A percentile compares a stretch with the other conserved stretches of the same genome.
These are phyloP conservation scores for Carposina sasakii DNA, from an alignment of 1,140 invertebrate genomes.

Conservation along the genomic window DNA sequence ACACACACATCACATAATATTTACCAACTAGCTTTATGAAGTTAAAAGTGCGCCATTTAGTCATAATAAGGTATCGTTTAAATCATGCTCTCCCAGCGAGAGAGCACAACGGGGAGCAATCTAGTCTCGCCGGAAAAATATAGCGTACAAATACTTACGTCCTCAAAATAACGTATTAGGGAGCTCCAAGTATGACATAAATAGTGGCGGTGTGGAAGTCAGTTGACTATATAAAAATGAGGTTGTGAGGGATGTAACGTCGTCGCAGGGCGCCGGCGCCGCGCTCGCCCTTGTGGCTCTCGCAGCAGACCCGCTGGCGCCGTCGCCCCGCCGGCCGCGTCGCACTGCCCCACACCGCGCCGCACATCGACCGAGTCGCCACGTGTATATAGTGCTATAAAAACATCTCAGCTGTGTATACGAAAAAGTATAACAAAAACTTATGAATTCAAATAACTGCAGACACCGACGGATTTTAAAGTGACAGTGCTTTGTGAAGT, in stretches of 20 bases:
- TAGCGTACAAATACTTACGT: slow-evolving; percentile 51
- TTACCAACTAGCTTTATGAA: slow-evolving; percentile 16
- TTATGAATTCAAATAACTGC: too few relatives aligned
- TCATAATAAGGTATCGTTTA: slow-evolving; percentile 32
- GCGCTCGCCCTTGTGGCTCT: slow-evolving; percentile 20
- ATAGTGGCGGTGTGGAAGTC: slow-evolving; percentile 66
- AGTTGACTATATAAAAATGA: slow-evolving; percentile 71
- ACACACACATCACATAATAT: too few relatives aligned
- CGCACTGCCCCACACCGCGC: slow-evolving; percentile 15
- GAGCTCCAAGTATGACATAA: slow-evolving; percentile 64
- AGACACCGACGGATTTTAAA: slow-evolving; percentile 31
- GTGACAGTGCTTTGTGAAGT: slow-evolving; percentile 45
- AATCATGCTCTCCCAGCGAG: slow-evolving; percentile 27
- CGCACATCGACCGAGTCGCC: background rate
- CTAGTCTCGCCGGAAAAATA: slow-evolving; percentile 35
- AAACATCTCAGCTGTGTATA: too few relatives aligned
- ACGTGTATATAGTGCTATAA: too few relatives aligned
- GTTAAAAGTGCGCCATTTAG: slow-evolving; percentile 17
- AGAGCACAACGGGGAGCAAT: slow-evolving; percentile 31
- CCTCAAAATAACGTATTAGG: slow-evolving; percentile 62
- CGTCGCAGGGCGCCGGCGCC: slow-evolving; percentile 59
- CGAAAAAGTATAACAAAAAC: too few relatives aligned
- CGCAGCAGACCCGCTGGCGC: slow-evolving; percentile 60
- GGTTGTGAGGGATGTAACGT: slow-evolving; percentile 48
- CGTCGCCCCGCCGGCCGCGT: slow-evolving; percentile 39